Base-by-base conservation (phyloP, 2,888 invertebrate genomes). In the Doris montereyensis region DNA sequence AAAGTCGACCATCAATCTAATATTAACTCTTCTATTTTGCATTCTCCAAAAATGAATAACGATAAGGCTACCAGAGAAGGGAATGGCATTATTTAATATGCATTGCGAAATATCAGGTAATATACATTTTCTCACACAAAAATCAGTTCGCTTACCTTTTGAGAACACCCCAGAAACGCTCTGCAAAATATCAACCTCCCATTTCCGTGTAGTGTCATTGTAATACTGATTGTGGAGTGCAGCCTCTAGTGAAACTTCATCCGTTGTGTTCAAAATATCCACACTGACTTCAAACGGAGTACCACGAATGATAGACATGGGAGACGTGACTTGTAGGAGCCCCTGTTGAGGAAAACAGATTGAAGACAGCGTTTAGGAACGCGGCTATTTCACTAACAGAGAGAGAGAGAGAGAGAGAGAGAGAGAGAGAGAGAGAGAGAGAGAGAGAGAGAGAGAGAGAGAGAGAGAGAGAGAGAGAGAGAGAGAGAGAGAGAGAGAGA, bases 321-420 rank as follows among this genome's bases (percentile, higher is more conserved):
- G 77, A 10, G 77, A 70, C 0, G 60, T 60, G 24, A 77, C 71
- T 1, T 0, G 26, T 77, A 77, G 71, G 68, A 68, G 28, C 77
- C 77, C 5, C 77, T 77, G 60, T 1, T 8, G 8, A 35, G 2
- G 10, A 67, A 67, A 28, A 67, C 5, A 62, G 5, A 5, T n/a
- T 5, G 24, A 62, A 17, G 24, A 21, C 21, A 17, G 10, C 24
- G 62, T 62, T n/a, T n/a, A n/a, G n/a, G n/a, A n/a, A n/a, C n/a
- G n/a, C n/a, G n/a, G n/a, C n/a, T n/a, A n/a, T n/a, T n/a, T n/a
- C n/a, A n/a, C n/a, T n/a, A n/a, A 76, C 60, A 75, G 68, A 73
- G n/a, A 67, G 73, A 76, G 35, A 78, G 67, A 78, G 28, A 78
- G 41, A 65, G 35, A 78, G 78, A 65, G 30, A 80, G 75, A 78